Evolutionary conservation across 2,888 invertebrate genomes (phyloP).

Genomic region (Amblyteles armatorius): DNA sequence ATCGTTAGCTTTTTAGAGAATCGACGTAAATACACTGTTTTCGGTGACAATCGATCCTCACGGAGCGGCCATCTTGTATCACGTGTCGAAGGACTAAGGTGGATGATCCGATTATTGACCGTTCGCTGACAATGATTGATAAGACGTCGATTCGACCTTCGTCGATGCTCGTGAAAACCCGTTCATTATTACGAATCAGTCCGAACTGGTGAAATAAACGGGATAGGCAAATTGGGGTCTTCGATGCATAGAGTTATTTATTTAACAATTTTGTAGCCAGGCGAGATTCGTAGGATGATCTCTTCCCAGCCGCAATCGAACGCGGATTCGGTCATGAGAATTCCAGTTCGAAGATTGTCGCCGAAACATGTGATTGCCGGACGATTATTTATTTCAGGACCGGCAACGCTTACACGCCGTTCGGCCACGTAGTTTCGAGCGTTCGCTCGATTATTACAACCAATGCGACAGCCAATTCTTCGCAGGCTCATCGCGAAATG

Average conservation of each 20-base stretch:
- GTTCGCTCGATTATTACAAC: neutral
- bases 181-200: neutral
- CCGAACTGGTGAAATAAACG: neutral
- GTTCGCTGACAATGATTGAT: neutral
- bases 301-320: no score
- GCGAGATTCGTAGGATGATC: no score
- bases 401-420: no score
- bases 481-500: neutral
- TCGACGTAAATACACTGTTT: constrained; percentile 33
- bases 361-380: no score
- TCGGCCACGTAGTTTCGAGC: neutral
- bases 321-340: no score
- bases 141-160: neutral
- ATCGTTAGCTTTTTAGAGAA: neutral
- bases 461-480: constrained; percentile 44
- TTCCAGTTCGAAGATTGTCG: no score
- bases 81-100: constrained; percentile 36
- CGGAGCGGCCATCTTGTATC: constrained; percentile 49
- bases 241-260: no score
- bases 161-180: neutral
- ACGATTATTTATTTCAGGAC: neutral
- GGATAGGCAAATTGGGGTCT: no score
- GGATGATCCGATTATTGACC: constrained; percentile 23
- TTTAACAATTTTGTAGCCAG: no score
- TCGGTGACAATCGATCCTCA: constrained; percentile 16